These are phyloP conservation scores for Planococcus citri DNA, from an alignment of 1,140 invertebrate genomes.

Conservation along the genomic window DNA sequence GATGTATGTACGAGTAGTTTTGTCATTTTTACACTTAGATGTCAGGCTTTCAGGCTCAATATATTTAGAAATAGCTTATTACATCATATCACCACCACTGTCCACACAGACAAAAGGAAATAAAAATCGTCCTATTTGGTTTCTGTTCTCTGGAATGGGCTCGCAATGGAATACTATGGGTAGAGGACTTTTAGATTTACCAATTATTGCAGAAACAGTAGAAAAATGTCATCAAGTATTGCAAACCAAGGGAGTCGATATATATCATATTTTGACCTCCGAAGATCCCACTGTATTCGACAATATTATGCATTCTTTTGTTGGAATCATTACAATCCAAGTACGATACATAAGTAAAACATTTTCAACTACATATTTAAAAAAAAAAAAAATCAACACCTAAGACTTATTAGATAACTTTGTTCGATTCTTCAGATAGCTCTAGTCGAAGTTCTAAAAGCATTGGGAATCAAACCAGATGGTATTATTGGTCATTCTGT, in stretches of 20 bases:
- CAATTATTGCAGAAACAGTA: conserved; percentile 52
- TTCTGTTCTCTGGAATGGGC: conserved; percentile 55
- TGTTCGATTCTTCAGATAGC: conserved; percentile 41
- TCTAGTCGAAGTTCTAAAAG: conserved; percentile 46
- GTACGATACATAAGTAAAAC: conserved; percentile 38
- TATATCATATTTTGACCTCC: conserved; percentile 46
- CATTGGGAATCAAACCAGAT: conserved; percentile 44
- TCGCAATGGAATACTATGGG: conserved; percentile 54
- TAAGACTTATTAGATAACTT: neutral
- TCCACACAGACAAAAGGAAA: neutral
- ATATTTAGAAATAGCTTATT: too few species aligned
- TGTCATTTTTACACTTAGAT: too few species aligned
- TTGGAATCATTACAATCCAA: conserved; percentile 68
- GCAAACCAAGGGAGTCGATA: conserved; percentile 42
- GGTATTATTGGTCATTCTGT: conserved; percentile 56
- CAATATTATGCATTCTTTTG: conserved; percentile 51
- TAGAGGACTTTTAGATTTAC: conserved; percentile 44
- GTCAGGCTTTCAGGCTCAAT: too few species aligned
- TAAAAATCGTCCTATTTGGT: conserved; percentile 22
- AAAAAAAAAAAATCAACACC: too few species aligned
- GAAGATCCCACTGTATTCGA: conserved; percentile 43
- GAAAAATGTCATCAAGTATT: conserved; percentile 42
- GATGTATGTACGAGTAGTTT: neutral
- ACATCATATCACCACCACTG: too few species aligned
- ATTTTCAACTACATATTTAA: too few species aligned